Percentiles rank a stretch among this genome's conserved stretches.
Evolutionary conservation across 2,888 invertebrate species (phyloP).

Genomic region (Xylota sylvarum): DNA sequence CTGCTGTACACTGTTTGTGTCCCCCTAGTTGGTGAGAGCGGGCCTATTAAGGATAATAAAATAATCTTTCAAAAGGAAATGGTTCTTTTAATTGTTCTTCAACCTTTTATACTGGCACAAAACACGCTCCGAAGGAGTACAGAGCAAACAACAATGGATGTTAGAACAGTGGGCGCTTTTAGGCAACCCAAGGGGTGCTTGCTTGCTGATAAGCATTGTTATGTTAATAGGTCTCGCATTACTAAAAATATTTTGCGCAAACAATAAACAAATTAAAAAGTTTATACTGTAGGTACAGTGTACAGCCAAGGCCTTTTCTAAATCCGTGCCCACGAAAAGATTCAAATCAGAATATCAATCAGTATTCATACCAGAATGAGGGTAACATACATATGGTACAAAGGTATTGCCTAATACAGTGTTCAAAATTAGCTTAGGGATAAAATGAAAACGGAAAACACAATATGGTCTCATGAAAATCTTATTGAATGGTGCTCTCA

Average conservation of each 20-base stretch:
- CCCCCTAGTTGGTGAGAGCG: constrained; percentile 6
- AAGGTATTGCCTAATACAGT: background rate
- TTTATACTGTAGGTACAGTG: constrained; percentile 8
- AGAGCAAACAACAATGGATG: constrained; percentile 42
- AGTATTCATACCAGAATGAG: background rate
- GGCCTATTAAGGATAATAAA: constrained; percentile 68
- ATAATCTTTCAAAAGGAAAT: constrained; percentile 69
- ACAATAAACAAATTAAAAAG: constrained; percentile 68
- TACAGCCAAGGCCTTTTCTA: constrained; percentile 9
- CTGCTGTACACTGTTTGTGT: constrained; percentile 37
- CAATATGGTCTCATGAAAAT: background rate
- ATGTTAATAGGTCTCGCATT: constrained; percentile 61
- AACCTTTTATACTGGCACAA: constrained; percentile 65
- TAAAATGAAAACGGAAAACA: background rate
- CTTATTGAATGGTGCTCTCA: background rate
- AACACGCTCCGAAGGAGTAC: constrained; percentile 41
- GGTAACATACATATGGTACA: background rate
- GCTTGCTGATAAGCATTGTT: constrained; percentile 67
- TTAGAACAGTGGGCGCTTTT: constrained; percentile 36
- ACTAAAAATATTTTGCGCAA: constrained; percentile 53
- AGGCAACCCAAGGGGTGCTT: constrained; percentile 46
- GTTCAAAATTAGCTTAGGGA: background rate
- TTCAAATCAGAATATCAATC: constrained; percentile 20
- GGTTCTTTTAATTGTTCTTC: constrained; percentile 70
- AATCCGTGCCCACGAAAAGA: constrained; percentile 11